phyloP scores from a whole-genome alignment of 1,140 invertebrate genomes.

The Bombus pascuorum region DNA sequence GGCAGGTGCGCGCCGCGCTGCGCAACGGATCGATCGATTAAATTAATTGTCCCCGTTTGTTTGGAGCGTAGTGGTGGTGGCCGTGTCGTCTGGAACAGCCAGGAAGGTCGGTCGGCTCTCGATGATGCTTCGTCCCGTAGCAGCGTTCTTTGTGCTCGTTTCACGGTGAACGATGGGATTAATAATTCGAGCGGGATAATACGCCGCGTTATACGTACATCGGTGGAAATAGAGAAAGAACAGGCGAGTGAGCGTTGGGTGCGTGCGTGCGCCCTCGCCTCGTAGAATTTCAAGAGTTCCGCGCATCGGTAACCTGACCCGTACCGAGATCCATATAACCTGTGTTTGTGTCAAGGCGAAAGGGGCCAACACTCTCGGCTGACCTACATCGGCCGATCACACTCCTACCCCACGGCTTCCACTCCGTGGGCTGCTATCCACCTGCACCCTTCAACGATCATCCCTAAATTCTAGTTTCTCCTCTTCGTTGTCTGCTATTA shows the following conservation, averaged over 20 bases:
- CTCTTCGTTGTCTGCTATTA: background rate
- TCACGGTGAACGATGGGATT: background rate
- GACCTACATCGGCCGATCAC: constrained; percentile 75
- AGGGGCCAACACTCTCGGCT: constrained; percentile 75
- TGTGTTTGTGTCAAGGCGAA: constrained; percentile 77
- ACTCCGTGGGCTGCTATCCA: constrained; percentile 42
- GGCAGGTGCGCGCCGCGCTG: constrained; percentile 27
- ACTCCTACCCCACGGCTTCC: constrained; percentile 46
- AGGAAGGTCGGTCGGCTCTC: background rate
- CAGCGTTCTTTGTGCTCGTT: background rate
- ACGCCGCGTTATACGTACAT: background rate
- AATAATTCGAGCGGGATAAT: background rate
- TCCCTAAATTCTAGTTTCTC: constrained; percentile 16
- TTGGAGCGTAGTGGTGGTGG: background rate
- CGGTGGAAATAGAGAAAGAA: background rate
- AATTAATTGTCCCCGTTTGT: constrained; percentile 4
- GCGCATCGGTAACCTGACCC: constrained; percentile 62
- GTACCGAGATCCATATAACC: constrained; percentile 71
- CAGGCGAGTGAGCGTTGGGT: background rate
- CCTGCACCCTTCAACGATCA: constrained; percentile 35
- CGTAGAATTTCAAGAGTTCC: constrained; percentile 62
- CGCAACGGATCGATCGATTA: constrained; percentile 30
- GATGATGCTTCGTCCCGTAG: background rate
- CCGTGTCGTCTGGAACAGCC: background rate
- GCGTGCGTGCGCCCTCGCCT: constrained; percentile 12